Base-by-base conservation (phyloP, 2,888 invertebrate species). In the Drosophila crucigera region DNA sequence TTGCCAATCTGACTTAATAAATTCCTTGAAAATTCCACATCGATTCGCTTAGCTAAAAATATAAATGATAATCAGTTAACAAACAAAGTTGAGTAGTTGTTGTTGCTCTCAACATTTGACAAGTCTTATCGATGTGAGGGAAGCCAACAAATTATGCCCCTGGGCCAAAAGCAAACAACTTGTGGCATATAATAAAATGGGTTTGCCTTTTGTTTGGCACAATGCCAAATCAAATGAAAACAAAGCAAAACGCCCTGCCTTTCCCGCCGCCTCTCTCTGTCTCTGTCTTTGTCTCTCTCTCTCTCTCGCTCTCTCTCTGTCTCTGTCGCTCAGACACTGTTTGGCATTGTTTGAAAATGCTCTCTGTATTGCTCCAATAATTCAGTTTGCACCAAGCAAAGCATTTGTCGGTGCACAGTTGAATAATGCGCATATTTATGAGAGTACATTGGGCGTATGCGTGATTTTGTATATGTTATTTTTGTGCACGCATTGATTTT, bases 391-490 rank as follows among this genome's bases (percentile, higher is more conserved):
- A 35, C 14, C 35, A 35, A 49, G 50, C 31, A 28, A 64, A 50
- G n/a, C 53, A 67, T 59, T 68, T 62, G 63, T 50, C 25, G 49
- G 16, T 22, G 50, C 52, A 55, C 61, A 52, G 56, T 64, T 82
- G 82, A 87, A 68, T 76, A 84, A 84, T 90, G 82, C 73, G 71
- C 74, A 82, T 82, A 73, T 88, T 87, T 76, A 74, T 77, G 78
- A 67, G 78, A 31, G 31, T 43, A 73, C 68, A 71, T 47, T 3
- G 39, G 52, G 71, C 85, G 86, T 72, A 88, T 82, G 65, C 77
- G 69, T 74, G 70, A 73, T 74, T 55, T 64, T 67, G 25, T 35
- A 31, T 41, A n/a, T 54, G 39, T 39, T 60, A 28, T 66, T 56
- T 73, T 68, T 70, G 19, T 39, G 19, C 28, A 50, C 61, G 39